Conservation (phyloP, 2,888 invertebrate species). For the Tridacna gigas region DNA sequence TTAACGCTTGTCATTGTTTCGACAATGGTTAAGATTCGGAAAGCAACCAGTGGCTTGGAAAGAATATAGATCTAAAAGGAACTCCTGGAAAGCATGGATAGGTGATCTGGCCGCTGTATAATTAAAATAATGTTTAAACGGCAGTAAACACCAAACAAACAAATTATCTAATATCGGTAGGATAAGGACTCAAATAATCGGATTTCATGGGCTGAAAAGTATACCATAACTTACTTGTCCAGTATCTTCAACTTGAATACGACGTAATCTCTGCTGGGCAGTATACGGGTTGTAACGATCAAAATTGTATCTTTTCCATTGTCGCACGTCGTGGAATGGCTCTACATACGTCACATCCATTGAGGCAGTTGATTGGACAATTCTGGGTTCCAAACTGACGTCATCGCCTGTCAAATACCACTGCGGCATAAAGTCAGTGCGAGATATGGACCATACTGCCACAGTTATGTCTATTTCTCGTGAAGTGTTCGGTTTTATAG, state of each 20-base stretch:
- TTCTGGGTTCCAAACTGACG: conserved; percentile 54
- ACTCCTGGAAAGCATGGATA: too few relatives aligned
- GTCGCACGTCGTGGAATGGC: conserved; percentile 65
- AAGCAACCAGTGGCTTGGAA: too few relatives aligned
- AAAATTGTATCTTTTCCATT: conserved; percentile 71
- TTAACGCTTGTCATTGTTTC: too few relatives aligned
- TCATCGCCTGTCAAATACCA: conserved; percentile 68
- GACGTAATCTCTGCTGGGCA: conserved; percentile 55
- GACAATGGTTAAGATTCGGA: too few relatives aligned
- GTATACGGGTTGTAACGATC: conserved; percentile 75
- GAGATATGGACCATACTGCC: conserved; percentile 67
- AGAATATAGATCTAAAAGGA: too few relatives aligned
- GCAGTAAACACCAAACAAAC: too few relatives aligned
- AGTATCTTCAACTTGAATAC: conserved; percentile 30
- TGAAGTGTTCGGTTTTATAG: conserved; percentile 41
- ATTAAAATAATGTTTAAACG: too few relatives aligned
- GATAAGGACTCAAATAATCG: not conserved
- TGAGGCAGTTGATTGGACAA: conserved; percentile 63
- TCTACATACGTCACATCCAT: conserved; percentile 64
- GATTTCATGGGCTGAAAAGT: not conserved
- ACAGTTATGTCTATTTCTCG: conserved; percentile 51
- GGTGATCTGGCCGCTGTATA: too few relatives aligned
- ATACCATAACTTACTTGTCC: conserved; percentile 41
- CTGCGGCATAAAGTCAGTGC: conserved; percentile 73
- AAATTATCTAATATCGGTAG: too few relatives aligned